Percentiles rank a stretch among this genome's conserved stretches.
These are phyloP conservation scores for Clusia tigrina DNA, from an alignment of 2,888 invertebrate species.

Conservation along the genomic window DNA sequence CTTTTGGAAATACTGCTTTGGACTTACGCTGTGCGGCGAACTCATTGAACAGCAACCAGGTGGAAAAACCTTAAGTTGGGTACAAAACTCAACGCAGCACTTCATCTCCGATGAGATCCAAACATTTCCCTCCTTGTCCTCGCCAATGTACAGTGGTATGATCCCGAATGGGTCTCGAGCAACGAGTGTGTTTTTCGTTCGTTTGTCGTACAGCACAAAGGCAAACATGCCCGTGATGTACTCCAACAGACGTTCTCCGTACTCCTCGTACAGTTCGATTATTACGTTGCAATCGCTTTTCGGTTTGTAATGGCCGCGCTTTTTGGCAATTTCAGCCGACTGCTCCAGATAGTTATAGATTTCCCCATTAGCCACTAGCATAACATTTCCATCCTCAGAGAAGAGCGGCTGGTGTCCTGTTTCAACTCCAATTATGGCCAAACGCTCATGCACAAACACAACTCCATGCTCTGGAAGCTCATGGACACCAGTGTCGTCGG, in stretches of 20 bases:
- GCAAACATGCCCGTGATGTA: conserved; percentile 59
- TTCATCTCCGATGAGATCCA: conserved; percentile 60
- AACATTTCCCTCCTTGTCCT: conserved; percentile 49
- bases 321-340: conserved; percentile 46
- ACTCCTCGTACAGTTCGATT: conserved; percentile 55
- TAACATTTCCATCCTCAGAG: conserved; percentile 50
- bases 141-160: conserved; percentile 55
- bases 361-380: conserved; percentile 57
- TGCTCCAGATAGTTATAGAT: conserved; percentile 58
- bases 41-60: conserved; percentile 51
- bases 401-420: conserved; percentile 57
- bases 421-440: conserved; percentile 55
- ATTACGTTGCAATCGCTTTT: conserved; percentile 59
- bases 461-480: conserved; percentile 49
- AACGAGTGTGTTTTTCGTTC: conserved; percentile 44
- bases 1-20: conserved; percentile 44
- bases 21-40: conserved; percentile 38
- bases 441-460: conserved; percentile 55
- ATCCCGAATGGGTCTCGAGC: conserved; percentile 59
- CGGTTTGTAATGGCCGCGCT: conserved; percentile 47
- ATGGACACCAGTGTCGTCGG: conserved; percentile 56
- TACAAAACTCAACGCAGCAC: conserved; percentile 50
- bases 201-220: conserved; percentile 56
- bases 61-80: conserved; percentile 47
- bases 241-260: conserved; percentile 47